Base-by-base conservation (phyloP, 2,113 vertebrate species). In the Pseudolaguvia tuberculata region DNA sequence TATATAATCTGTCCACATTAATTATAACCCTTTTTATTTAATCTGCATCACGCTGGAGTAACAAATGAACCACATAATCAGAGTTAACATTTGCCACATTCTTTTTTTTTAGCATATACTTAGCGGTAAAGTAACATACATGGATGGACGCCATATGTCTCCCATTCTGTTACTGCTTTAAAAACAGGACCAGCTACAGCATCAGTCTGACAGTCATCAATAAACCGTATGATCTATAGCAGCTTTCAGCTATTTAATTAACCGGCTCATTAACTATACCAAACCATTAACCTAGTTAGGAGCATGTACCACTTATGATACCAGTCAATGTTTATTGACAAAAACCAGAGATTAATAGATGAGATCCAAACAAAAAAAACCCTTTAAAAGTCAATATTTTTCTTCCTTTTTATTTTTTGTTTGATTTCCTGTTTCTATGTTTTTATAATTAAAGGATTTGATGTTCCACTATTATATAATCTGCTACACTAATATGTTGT, bases 171-270 rank as follows among this genome's bases (percentile, higher is more conserved):
- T 9, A 42, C 4, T 42, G 4, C 39, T 42, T 5, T 42, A 7
- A 42, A 42, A 42, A 42, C 39, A 31, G 29, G 7, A 61, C 35
- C 18, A n/a, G 10, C 58, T 61, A n/a, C 58, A 61, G 58, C 31
- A 39, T n/a, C 35, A 61, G 18, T n/a, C 3, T 61, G 58, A 18
- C 20, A n/a, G 31, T 39, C 21, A 63, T 63, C 35, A 45, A 63
- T 45, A 45, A 42, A 9, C 39, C 1, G 8, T 21, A 45, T 63
- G 35, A 63, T 45, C 2, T 6, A 45, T 45, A 5, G 12, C 35
- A 45, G 35, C 35, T 45, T 12, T 63, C 21, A 45, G n/a, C 5
- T 63, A 45, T 63, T n/a, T 63, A 63, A 63, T 63, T 21, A 63
- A 11, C 18, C 0, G 35, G 31, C 11, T 45, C n/a, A 42, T 42